Conservation (phyloP, 2,888 invertebrate genomes). For the Brassicogethes aeneus region DNA sequence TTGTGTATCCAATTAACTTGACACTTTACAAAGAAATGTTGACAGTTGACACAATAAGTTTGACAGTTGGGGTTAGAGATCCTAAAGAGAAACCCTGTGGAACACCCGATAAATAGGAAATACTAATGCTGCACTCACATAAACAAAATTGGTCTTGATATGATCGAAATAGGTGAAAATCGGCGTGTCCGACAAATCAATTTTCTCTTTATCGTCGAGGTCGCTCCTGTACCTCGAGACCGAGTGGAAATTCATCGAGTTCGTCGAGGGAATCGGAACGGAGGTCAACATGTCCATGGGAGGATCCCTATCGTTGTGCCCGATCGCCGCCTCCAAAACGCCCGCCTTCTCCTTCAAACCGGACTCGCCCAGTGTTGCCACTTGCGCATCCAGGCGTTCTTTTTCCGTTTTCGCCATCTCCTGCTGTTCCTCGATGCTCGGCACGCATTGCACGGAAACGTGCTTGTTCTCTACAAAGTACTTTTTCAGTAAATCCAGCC, state of each 20-base stretch:
- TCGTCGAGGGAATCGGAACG: constrained; percentile 67
- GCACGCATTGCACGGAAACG: constrained; percentile 55
- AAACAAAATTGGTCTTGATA: constrained; percentile 74
- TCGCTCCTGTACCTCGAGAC: constrained; percentile 41
- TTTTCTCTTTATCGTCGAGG: constrained; percentile 39
- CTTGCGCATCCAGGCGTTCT: constrained; percentile 58
- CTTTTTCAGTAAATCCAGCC: constrained; percentile 58
- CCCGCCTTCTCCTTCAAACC: constrained; percentile 59
- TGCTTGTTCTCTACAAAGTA: constrained; percentile 57
- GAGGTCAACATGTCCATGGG: constrained; percentile 61
- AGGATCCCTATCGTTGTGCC: constrained; percentile 67
- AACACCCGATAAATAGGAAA: no score
- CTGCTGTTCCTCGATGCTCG: constrained; percentile 54
- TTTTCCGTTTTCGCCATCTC: constrained; percentile 67
- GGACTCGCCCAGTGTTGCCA: constrained; percentile 51
- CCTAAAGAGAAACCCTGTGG: no score
- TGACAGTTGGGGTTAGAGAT: no score
- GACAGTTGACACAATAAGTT: no score
- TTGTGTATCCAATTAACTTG: no score
- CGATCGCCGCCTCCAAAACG: constrained; percentile 58
- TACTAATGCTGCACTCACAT: no score
- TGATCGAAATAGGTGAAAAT: constrained; percentile 71
- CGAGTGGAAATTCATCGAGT: constrained; percentile 60
- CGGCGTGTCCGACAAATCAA: constrained; percentile 56
- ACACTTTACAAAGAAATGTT: no score